These are phyloP conservation scores for Melanerpes aurifrons DNA, from an alignment of 2,113 vertebrate species.

Conservation along the genomic window DNA sequence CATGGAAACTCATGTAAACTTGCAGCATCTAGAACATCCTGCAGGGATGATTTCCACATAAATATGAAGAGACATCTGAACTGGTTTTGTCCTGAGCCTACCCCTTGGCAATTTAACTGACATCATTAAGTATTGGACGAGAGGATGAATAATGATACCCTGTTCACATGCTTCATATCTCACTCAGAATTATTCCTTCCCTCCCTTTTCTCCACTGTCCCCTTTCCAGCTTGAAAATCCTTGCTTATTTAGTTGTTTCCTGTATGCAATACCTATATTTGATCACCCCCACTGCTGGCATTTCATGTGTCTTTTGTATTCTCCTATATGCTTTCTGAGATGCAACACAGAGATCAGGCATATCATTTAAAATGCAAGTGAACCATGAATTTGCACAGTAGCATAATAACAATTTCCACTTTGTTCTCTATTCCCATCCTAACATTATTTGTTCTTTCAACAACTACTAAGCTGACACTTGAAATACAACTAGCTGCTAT, in stretches of 20 bases:
- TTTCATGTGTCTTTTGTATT: not conserved
- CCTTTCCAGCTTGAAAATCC: not conserved
- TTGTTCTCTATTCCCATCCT: not conserved
- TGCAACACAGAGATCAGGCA: not conserved
- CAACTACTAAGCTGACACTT: not conserved
- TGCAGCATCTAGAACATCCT: not conserved
- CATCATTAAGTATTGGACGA: not conserved
- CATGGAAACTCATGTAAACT: not conserved
- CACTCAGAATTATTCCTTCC: not conserved
- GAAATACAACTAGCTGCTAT: not conserved
- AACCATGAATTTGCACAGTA: not conserved
- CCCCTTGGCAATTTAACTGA: not conserved
- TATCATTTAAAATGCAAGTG: not conserved
- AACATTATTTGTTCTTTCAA: conserved; percentile 18
- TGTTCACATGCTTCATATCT: not conserved
- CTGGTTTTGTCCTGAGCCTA: not conserved
- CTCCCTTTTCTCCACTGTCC: not conserved
- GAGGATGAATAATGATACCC: not conserved
- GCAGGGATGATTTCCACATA: not conserved
- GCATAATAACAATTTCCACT: not conserved
- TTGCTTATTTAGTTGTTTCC: not conserved
- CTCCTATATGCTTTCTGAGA: not conserved
- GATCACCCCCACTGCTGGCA: not conserved
- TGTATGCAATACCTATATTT: not conserved
- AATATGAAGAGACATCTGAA: not conserved